phyloP scores from a whole-genome alignment of 2,888 invertebrate genomes.

The Pemphredon lugubris region DNA sequence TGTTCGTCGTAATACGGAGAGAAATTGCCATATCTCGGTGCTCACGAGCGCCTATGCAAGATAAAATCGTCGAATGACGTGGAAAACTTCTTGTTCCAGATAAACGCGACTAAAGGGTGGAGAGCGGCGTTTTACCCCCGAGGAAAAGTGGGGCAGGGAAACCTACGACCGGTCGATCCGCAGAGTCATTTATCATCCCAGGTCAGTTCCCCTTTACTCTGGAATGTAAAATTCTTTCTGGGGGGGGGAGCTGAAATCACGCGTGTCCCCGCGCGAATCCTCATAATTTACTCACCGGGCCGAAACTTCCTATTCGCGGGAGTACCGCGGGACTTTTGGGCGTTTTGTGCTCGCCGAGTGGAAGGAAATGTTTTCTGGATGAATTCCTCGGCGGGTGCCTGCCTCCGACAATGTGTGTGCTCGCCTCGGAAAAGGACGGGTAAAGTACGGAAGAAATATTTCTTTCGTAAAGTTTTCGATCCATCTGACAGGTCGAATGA shows the following conservation, averaged over 20 bases:
- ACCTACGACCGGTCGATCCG: constrained; percentile 47
- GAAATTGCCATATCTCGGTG: no score
- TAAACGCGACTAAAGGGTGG: constrained; percentile 23
- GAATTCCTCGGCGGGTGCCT: constrained; percentile 50
- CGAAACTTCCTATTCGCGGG: constrained; percentile 53
- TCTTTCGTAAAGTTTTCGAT: constrained; percentile 63
- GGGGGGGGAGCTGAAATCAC: constrained; percentile 30
- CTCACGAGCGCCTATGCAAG: no score
- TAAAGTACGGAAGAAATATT: constrained; percentile 55
- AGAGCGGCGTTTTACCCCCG: constrained; percentile 18
- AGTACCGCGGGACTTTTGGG: constrained; percentile 41
- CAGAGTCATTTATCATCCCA: constrained; percentile 56
- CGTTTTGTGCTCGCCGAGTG: constrained; percentile 58
- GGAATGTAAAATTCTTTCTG: constrained; percentile 29
- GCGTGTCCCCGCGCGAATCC: constrained; percentile 28
- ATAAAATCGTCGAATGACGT: constrained; percentile 24
- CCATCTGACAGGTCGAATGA: constrained; percentile 57
- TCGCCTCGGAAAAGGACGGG: background rate
- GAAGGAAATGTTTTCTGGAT: constrained; percentile 67
- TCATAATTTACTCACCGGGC: constrained; percentile 64
- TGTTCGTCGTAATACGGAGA: no score
- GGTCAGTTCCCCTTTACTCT: constrained; percentile 53
- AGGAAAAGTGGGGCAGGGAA: constrained; percentile 31
- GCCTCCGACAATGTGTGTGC: constrained; percentile 13
- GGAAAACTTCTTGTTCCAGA: constrained; percentile 45